These are phyloP conservation scores for Malaclemys terrapin DNA, from an alignment of 2,113 vertebrate genomes.

Conservation along the genomic window DNA sequence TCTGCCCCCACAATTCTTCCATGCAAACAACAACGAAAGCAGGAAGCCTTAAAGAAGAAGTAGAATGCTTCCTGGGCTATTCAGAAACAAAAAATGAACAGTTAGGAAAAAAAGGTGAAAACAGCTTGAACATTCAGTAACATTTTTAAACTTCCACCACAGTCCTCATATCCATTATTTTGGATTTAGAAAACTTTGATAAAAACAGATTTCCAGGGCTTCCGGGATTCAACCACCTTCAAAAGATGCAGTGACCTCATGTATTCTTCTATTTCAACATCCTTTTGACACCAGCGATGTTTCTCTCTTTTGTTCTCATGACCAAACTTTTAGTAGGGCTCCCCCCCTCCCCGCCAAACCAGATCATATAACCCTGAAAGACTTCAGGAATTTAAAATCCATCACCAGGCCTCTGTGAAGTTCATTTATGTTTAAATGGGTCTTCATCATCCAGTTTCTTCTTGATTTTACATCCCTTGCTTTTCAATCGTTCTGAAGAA, in stretches of 20 bases:
- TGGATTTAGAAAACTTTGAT: neutral
- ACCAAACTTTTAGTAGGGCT: neutral
- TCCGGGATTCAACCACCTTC: neutral
- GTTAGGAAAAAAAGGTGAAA: neutral
- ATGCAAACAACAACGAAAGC: slow-evolving; percentile 75
- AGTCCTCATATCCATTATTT: neutral
- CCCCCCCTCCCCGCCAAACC: neutral
- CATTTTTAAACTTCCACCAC: neutral
- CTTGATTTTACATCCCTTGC: neutral
- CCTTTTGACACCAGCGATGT: rapidly evolving
- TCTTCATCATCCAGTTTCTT: neutral
- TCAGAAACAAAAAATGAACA: neutral
- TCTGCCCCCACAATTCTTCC: slow-evolving; percentile 80
- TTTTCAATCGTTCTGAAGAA: neutral
- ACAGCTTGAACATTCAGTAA: neutral
- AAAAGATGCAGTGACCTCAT: neutral
- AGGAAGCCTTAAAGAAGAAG: slow-evolving; percentile 76
- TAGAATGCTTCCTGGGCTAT: slow-evolving; percentile 32
- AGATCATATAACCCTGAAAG: neutral
- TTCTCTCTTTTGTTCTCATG: slow-evolving; percentile 26
- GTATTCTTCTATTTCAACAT: neutral
- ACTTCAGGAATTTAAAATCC: slow-evolving; percentile 9
- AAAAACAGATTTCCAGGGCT: neutral
- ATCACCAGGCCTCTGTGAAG: neutral
- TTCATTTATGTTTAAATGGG: neutral